Evolutionary conservation across 2,888 invertebrate species (phyloP), one percentile per base, ranked within the genome.

Genomic region (Stenoptilia bipunctidactyla): DNA sequence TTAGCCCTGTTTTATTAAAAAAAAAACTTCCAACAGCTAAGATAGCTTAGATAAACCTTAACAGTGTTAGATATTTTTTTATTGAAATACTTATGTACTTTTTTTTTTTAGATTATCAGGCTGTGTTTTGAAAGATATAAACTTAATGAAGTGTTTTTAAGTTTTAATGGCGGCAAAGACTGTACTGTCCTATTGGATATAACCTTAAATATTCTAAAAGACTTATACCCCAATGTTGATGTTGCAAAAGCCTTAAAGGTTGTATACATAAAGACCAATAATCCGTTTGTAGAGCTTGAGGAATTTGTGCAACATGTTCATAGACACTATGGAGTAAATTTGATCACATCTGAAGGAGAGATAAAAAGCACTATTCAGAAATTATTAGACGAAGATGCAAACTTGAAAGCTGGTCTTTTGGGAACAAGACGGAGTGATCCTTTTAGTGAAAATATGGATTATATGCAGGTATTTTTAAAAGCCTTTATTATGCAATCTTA

Each of bases 161-260:
- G 96, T 15, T 99, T 98, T 72, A 99, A 99, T 66, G 99, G 99
- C 2, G 99, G 99, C 1, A 99, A 99, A 82, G 99, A 99, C 77
- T 98, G 98, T 65, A 98, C 98, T 0, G 95, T 92, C 0, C 85
- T 98, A 10, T 79, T 99, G 47, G 80, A 84, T 47, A 52, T 83
- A 15, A 66, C 70, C 8, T 47, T 77, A 49, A 55, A 70, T 41
- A 45, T 70, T 44, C 43, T 85, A 34, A 53, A 60, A 41, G 57
- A 74, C 5, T 51, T 68, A 33, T 55, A 66, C 44, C 59, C 63
- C 35, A 49, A 55, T 5, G 60, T 68, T 2, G 53, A 79, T 15
- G 57, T 74, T 38, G 65, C 64, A n/a, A 70, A 75, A 51, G 70
- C 71, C 45, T 73, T 92, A 1, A 85, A 89, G 55, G 89, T 92